Conservation (phyloP, 2,797 vertebrate species). For the Fratercula arctica region DNA sequence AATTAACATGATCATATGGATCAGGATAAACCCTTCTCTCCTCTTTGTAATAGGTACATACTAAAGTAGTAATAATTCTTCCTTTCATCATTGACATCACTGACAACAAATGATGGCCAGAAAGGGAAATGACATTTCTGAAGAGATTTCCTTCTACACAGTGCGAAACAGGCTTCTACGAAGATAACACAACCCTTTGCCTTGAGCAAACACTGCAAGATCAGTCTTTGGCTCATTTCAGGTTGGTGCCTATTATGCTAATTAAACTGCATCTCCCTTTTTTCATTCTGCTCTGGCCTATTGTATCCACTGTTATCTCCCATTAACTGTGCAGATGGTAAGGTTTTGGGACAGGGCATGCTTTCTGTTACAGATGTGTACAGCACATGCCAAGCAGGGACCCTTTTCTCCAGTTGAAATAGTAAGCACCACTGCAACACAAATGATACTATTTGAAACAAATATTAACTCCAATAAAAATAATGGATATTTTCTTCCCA, state of each 20-base stretch:
- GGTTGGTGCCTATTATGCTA: neutral
- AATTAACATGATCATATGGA: neutral
- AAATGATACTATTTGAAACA: neutral
- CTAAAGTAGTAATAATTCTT: neutral
- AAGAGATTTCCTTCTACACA: neutral
- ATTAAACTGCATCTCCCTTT: neutral
- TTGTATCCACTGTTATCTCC: neutral
- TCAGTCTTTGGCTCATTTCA: neutral
- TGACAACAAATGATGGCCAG: neutral
- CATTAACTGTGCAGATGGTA: neutral
- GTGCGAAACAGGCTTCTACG: neutral
- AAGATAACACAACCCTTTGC: neutral
- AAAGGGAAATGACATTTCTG: neutral
- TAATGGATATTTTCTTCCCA: neutral
- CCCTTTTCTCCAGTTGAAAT: neutral
- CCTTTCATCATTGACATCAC: neutral
- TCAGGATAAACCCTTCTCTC: neutral
- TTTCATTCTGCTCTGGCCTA: neutral
- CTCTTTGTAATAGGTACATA: neutral
- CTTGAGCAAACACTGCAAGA: neutral
- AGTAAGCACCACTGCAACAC: neutral
- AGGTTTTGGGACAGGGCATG: neutral
- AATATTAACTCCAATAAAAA: neutral
- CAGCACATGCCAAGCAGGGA: neutral
- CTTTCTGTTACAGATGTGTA: neutral